Conservation (phyloP, 2,888 invertebrate species). For the Meganola albula region DNA sequence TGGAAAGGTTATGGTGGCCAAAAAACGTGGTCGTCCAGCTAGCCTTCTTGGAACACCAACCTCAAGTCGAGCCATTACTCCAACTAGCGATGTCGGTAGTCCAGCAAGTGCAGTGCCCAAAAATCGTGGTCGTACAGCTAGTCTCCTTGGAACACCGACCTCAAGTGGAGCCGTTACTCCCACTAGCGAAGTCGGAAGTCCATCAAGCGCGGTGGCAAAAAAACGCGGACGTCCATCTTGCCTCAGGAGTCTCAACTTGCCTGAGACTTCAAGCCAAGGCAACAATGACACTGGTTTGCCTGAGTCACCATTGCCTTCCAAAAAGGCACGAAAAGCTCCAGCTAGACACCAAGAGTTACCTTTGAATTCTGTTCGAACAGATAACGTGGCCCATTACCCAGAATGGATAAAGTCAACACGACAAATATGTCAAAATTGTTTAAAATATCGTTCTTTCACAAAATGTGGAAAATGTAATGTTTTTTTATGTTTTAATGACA, state of each 20-base stretch:
- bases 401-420: conserved; percentile 6
- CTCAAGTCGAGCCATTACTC: not conserved
- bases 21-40: conserved; percentile 12
- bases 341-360: conserved; percentile 12
- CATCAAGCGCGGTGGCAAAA: too few species aligned
- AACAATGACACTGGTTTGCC: conserved; percentile 1
- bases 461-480: conserved; percentile 13
- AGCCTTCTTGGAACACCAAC: conserved; percentile 6
- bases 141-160: conserved; percentile 5
- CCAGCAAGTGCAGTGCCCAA: not conserved
- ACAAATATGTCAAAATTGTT: conserved; percentile 7
- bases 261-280: conserved; percentile 1
- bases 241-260: too few species aligned
- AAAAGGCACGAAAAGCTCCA: conserved; percentile 13
- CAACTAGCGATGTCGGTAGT: not conserved
- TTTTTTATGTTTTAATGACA: conserved; percentile 16
- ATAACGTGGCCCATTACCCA: conserved; percentile 9
- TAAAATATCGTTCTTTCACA: conserved; percentile 3
- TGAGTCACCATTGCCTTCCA: conserved; percentile 6
- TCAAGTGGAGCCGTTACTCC: conserved; percentile 4
- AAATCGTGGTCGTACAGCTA: conserved; percentile 4
- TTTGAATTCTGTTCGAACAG: conserved; percentile 9
- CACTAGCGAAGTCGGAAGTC: too few species aligned
- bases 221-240: conserved; percentile 12
- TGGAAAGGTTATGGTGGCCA: conserved; percentile 5